Conservation (phyloP, 1,140 invertebrate genomes). For the Dendrolimus punctatus region DNA sequence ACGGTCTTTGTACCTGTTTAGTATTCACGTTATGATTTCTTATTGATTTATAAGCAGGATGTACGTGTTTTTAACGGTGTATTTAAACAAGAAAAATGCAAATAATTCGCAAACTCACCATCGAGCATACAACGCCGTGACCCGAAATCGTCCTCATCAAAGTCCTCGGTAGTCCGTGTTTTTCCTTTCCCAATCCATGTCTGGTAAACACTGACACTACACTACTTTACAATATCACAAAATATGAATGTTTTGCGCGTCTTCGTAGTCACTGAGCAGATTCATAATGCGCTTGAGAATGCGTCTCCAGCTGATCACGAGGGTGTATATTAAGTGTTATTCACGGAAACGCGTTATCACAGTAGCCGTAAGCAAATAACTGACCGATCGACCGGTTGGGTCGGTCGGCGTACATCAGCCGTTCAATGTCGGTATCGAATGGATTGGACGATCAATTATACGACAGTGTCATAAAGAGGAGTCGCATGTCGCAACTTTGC, state of each 20-base stretch:
- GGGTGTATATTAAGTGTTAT: slow-evolving; percentile 15
- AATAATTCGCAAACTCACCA: slow-evolving; percentile 35
- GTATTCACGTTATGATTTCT: slow-evolving; percentile 7
- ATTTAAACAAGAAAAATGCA: not conserved
- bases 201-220: slow-evolving; percentile 22
- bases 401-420: slow-evolving; percentile 41
- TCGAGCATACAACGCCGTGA: slow-evolving; percentile 61
- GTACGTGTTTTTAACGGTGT: not conserved
- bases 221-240: slow-evolving; percentile 31
- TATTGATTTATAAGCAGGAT: slow-evolving; percentile 1
- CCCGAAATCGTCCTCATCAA: slow-evolving; percentile 45
- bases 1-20: slow-evolving; percentile 17
- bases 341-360: slow-evolving; percentile 35
- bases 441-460: slow-evolving; percentile 57
- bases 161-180: slow-evolving; percentile 40
- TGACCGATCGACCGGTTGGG: slow-evolving; percentile 31
- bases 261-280: slow-evolving; percentile 32
- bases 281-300: slow-evolving; percentile 21
- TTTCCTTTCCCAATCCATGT: slow-evolving; percentile 55
- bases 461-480: slow-evolving; percentile 53
- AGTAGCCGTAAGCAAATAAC: slow-evolving; percentile 45
- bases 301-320: slow-evolving; percentile 29
- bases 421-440: slow-evolving; percentile 66
- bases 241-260: slow-evolving; percentile 27
- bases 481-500: slow-evolving; percentile 46